These are phyloP conservation scores for Aphaenogaster rudis DNA, from an alignment of 1,140 invertebrate genomes.

Conservation along the genomic window DNA sequence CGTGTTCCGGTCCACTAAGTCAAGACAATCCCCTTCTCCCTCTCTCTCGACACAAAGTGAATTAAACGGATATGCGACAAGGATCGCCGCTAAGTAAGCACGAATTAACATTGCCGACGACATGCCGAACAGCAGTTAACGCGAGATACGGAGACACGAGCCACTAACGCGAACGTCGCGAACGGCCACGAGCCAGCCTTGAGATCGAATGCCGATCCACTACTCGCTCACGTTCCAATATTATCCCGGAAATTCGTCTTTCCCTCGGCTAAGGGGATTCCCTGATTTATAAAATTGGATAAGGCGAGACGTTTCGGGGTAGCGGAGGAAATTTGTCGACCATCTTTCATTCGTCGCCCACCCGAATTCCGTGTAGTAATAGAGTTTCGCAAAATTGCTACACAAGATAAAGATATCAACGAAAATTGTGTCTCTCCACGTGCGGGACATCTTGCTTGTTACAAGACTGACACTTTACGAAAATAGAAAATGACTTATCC, in stretches of 20 bases:
- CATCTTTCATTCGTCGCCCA: neutral
- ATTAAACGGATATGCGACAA: conserved; percentile 53
- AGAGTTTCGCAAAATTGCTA: conserved; percentile 1
- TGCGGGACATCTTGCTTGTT: neutral
- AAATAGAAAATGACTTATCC: neutral
- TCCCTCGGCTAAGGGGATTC: neutral
- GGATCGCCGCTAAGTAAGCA: conserved; percentile 42
- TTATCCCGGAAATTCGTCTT: conserved; percentile 27
- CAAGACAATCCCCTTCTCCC: neutral
- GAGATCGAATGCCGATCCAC: conserved; percentile 47
- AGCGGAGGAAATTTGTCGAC: neutral
- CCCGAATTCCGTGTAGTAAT: neutral
- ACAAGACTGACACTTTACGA: neutral
- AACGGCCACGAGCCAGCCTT: neutral
- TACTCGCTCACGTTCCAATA: conserved; percentile 20
- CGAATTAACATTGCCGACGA: conserved; percentile 49
- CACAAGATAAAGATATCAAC: neutral
- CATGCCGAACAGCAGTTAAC: conserved; percentile 44
- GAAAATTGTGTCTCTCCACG: neutral
- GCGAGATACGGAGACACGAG: neutral
- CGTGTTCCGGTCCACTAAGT: neutral
- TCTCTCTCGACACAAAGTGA: conserved; percentile 39
- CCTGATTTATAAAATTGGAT: conserved; percentile 5
- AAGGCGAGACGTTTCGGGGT: neutral
- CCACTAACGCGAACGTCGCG: neutral